A percentile compares a stretch with the other conserved stretches of the same genome.
phyloP scores from a whole-genome alignment of 2,113 vertebrate species.

The Podocnemis expansa region DNA sequence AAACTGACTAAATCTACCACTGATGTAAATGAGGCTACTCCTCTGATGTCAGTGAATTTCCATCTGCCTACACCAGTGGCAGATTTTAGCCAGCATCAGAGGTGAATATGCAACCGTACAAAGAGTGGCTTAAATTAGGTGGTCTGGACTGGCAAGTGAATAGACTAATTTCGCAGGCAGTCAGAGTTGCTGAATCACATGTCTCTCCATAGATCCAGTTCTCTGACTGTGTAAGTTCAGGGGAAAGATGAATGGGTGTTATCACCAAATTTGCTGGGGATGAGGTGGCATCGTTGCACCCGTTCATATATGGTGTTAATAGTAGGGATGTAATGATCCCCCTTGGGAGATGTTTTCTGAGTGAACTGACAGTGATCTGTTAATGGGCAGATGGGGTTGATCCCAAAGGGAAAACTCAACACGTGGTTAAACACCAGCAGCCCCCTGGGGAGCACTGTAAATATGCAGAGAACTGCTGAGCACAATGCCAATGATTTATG shows the following conservation, averaged over 20 bases:
- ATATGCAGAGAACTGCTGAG: neutral
- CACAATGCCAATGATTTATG: neutral
- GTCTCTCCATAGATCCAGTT: neutral
- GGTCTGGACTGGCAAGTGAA: neutral
- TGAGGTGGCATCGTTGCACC: neutral
- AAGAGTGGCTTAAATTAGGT: neutral
- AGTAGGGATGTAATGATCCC: neutral
- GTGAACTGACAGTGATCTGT: neutral
- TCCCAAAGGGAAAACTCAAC: neutral
- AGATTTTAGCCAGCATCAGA: neutral
- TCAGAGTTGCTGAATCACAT: neutral
- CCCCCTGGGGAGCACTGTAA: neutral
- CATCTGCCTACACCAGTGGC: neutral
- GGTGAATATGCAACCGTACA: neutral
- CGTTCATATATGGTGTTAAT: neutral
- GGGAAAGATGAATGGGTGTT: neutral
- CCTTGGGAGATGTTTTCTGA: neutral
- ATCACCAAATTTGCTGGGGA: neutral
- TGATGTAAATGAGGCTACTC: neutral
- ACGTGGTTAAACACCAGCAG: neutral
- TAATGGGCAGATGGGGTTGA: neutral
- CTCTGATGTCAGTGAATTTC: neutral
- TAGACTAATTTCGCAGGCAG: conserved; percentile 12
- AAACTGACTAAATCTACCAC: neutral
- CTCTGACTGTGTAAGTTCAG: neutral